Conservation (phyloP, 2,888 invertebrate genomes). For the Sthenelais limicola region DNA sequence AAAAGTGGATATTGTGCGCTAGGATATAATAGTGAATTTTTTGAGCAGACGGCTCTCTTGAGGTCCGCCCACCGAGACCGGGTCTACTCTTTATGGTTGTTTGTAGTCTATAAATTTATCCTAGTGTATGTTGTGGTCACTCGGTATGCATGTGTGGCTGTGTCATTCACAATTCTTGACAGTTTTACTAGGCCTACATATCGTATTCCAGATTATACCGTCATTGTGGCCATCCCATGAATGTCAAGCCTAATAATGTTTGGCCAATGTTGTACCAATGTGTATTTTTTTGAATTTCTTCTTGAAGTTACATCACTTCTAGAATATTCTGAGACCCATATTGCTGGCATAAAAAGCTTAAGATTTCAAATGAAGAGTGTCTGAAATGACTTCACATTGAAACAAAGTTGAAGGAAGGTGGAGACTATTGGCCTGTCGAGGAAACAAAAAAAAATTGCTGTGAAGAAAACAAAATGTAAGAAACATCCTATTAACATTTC, state of each 20-base stretch:
- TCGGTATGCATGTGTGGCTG: constrained; percentile 33
- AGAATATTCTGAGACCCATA: too few species aligned
- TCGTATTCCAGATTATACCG: constrained; percentile 6
- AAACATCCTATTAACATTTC: too few species aligned
- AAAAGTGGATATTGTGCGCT: constrained; percentile 26
- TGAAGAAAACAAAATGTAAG: too few species aligned
- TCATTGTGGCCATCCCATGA: constrained; percentile 20
- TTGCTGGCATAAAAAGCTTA: too few species aligned
- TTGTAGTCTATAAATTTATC: constrained; percentile 17
- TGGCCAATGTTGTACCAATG: constrained; percentile 19
- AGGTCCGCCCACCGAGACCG: constrained; percentile 9
- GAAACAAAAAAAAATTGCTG: too few species aligned
- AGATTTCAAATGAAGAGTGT: too few species aligned
- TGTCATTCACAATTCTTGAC: constrained; percentile 28
- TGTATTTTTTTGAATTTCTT: constrained; percentile 10
- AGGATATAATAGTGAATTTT: constrained; percentile 27
- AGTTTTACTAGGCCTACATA: constrained; percentile 32
- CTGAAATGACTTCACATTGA: too few species aligned
- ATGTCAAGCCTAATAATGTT: constrained; percentile 24
- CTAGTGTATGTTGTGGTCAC: constrained; percentile 34
- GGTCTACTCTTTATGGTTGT: constrained; percentile 16
- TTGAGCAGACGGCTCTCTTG: constrained; percentile 11
- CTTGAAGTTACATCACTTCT: too few species aligned
- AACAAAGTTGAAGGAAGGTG: too few species aligned
- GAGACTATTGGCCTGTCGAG: too few species aligned